phyloP scores from a whole-genome alignment of 2,888 invertebrate species.

The Crossocerus cetratus region DNA sequence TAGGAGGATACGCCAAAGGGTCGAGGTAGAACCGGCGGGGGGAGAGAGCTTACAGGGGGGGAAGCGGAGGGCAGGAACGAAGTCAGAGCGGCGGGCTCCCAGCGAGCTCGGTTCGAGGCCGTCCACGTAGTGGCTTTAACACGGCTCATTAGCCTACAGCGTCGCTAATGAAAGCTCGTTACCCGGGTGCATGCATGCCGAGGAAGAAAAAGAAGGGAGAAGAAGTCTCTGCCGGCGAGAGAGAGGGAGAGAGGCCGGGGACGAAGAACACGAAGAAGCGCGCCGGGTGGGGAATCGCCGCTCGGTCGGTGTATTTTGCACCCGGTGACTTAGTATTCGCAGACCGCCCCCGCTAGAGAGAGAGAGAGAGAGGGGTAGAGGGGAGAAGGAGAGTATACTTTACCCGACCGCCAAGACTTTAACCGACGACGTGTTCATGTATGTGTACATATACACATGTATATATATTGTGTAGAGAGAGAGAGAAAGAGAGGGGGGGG shows the following conservation, averaged over 20 bases:
- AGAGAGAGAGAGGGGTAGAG: conserved; percentile 26
- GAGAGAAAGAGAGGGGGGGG: too few relatives aligned
- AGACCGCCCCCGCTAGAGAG: conserved; percentile 60
- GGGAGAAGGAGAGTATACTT: too few relatives aligned
- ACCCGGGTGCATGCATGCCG: conserved; percentile 68
- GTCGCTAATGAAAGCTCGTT: conserved; percentile 77
- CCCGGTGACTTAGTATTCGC: conserved; percentile 64
- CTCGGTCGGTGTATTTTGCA: conserved; percentile 58
- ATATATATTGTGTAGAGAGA: background rate
- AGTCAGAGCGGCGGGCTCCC: conserved; percentile 42
- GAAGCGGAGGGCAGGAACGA: conserved; percentile 10
- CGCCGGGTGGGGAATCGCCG: conserved; percentile 40
- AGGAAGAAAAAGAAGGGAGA: conserved; percentile 40
- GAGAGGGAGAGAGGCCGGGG: conserved; percentile 12
- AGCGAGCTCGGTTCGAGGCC: conserved; percentile 41
- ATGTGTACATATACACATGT: conserved; percentile 8
- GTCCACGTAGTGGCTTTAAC: conserved; percentile 61
- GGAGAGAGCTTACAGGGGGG: conserved; percentile 1
- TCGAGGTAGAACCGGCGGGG: background rate
- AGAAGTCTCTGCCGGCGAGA: background rate
- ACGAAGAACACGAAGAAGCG: conserved; percentile 50
- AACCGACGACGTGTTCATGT: conserved; percentile 35
- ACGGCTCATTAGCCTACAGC: conserved; percentile 76
- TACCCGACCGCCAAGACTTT: conserved; percentile 27
- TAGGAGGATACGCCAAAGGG: conserved; percentile 7